Conservation (phyloP, 64 coral and sea anemone species). For the Orbicella faveolata region DNA sequence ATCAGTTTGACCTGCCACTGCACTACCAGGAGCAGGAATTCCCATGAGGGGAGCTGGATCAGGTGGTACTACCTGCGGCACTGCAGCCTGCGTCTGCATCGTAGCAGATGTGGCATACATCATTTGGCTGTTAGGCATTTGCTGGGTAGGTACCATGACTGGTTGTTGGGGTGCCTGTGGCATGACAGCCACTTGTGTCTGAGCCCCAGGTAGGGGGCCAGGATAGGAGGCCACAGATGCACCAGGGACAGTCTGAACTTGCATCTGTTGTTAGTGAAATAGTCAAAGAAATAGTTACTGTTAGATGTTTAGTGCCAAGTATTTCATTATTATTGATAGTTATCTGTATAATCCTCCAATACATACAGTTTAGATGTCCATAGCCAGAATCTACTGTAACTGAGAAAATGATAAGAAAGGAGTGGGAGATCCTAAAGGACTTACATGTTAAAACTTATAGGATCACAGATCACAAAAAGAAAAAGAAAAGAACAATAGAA, state of each 20-base stretch:
- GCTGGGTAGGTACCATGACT: constrained; percentile 17
- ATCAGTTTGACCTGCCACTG: constrained; percentile 25
- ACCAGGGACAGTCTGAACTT: not conserved
- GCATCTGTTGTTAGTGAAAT: not conserved
- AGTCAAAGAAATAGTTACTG: too few species aligned
- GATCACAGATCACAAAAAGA: too few species aligned
- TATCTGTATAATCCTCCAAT: too few species aligned
- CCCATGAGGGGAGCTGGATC: not conserved
- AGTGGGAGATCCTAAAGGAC: too few species aligned
- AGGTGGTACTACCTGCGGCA: constrained; percentile 6
- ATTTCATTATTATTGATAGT: too few species aligned
- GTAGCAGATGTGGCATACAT: constrained; percentile 14
- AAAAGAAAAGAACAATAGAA: too few species aligned
- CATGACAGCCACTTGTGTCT: constrained; percentile 28
- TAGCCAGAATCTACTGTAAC: too few species aligned
- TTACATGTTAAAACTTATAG: too few species aligned
- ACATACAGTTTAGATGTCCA: too few species aligned
- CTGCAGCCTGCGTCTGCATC: not conserved
- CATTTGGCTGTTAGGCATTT: constrained; percentile 3
- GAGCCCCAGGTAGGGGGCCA: not conserved
- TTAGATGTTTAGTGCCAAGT: too few species aligned
- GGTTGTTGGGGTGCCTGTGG: constrained; percentile 51
- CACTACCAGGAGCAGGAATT: not conserved
- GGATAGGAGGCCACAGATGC: not conserved
- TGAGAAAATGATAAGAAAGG: too few species aligned